These are phyloP conservation scores for Tauraco erythrolophus DNA, from an alignment of 2,113 vertebrate genomes.

Conservation along the genomic window DNA sequence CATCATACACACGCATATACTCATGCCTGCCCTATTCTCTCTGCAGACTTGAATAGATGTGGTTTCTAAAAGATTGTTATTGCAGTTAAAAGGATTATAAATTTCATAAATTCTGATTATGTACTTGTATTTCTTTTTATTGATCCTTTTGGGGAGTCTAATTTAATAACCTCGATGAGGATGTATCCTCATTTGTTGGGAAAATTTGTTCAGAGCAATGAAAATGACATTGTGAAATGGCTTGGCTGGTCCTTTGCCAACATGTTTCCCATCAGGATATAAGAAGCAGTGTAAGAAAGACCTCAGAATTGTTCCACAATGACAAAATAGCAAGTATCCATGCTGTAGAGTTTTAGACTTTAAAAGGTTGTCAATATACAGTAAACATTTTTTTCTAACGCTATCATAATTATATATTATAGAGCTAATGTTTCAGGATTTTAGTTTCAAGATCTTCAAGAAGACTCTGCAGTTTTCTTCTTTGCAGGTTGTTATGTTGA, in stretches of 20 bases:
- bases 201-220: slow-evolving; percentile 41
- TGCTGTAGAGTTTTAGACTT: neutral
- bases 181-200: neutral
- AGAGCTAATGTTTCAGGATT: neutral
- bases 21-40: neutral
- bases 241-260: slow-evolving; percentile 53
- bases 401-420: neutral
- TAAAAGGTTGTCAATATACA: neutral
- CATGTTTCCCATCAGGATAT: slow-evolving; percentile 13
- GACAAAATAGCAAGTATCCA: neutral
- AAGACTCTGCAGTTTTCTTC: neutral
- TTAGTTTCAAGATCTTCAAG: neutral
- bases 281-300: neutral
- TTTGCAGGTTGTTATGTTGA: neutral
- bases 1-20: neutral
- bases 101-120: slow-evolving; percentile 51
- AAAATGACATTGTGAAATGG: slow-evolving; percentile 54
- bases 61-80: slow-evolving; percentile 33
- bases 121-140: slow-evolving; percentile 45
- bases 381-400: neutral
- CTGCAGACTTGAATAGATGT: neutral
- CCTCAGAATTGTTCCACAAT: neutral
- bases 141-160: slow-evolving; percentile 40
- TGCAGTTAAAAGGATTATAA: slow-evolving; percentile 45
- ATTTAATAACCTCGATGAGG: slow-evolving; percentile 50